Evolutionary conservation across 2,113 vertebrate genomes (phyloP), one percentile per base, ranked within the genome.

Genomic region (Melanerpes formicivorus): DNA sequence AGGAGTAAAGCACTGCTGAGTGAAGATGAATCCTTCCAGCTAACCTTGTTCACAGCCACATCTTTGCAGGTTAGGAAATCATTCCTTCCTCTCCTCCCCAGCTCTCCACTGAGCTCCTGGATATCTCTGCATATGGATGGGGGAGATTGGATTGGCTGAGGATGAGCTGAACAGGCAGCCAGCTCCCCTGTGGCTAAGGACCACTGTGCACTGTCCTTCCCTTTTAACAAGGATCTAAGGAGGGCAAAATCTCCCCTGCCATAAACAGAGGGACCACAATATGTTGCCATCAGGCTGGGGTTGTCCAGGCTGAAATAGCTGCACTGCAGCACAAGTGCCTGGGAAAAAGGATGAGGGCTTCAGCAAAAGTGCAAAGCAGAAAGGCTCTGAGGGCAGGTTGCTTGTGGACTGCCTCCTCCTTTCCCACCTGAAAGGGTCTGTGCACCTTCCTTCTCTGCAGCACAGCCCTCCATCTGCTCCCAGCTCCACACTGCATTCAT

Each of bases 51-150:
- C 92, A 80, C 84, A 87, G 87, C 80, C 64, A 80, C 90, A 81
- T 59, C 87, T 95, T 80, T 90, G 67, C 87, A 85, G 95, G 91
- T 94, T 93, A 94, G 81, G 66, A 93, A 96, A 95, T 96, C 77
- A 95, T 83, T 78, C 4, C 48, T 50, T 84, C 81, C 77, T 65
- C 65, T 6, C 70, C 90, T 73, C 16, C 72, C 81, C 37, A 75
- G 75, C 59, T 86, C 87, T 90, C 71, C 9, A 25, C 60, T 19
- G 79, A 27, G 22, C 37, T 93, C 78, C 88, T 89, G 59, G 75
- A 59, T 75, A 48, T 62, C 74, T 95, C 71, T 88, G 76, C 90
- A 34, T 91, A 66, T 65, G 88, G 77, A 83, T 37, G 81, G 59
- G 50, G 46, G 29, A 34, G 80, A 32, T 91, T 92, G 78, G 90